Percentiles rank a stretch among this genome's conserved stretches.
These are phyloP conservation scores for Parelbella ahira DNA, from an alignment of 2,888 invertebrate genomes.

Conservation along the genomic window DNA sequence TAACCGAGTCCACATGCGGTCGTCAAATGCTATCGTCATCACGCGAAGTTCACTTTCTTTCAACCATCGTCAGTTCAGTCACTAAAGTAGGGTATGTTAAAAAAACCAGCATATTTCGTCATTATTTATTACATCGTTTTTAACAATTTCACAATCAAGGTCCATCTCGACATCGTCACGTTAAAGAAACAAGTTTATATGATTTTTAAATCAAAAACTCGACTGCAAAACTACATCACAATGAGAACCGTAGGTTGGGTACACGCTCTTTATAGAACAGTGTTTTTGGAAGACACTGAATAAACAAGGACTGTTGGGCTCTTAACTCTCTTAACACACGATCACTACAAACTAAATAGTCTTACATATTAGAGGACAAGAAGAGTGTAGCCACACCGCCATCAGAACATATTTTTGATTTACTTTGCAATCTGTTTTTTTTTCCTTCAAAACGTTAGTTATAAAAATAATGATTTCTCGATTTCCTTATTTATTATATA, in stretches of 20 bases:
- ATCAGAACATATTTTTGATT: constrained; percentile 44
- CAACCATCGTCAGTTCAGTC: too few species aligned
- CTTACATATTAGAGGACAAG: constrained; percentile 21
- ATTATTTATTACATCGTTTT: constrained; percentile 72
- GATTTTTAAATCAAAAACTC: too few species aligned
- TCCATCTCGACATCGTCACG: constrained; percentile 66
- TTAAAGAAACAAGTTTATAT: constrained; percentile 62
- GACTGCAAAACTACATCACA: constrained; percentile 66
- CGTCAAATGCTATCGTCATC: too few species aligned
- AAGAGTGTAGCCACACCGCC: constrained; percentile 31
- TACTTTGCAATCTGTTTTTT: constrained; percentile 40
- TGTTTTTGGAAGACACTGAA: constrained; percentile 72
- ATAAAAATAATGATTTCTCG: constrained; percentile 73
- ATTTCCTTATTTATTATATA: constrained; percentile 43
- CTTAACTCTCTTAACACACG: constrained; percentile 28
- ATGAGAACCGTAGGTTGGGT: constrained; percentile 38
- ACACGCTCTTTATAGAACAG: constrained; percentile 48
- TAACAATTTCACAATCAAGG: constrained; percentile 70
- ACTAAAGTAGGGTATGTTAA: constrained; percentile 36
- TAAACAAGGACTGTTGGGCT: constrained; percentile 35
- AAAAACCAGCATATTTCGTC: constrained; percentile 39
- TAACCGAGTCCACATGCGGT: too few species aligned
- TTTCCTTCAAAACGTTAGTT: constrained; percentile 68
- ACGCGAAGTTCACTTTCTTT: too few species aligned
- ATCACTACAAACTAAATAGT: constrained; percentile 26